These are phyloP conservation scores for Osmoderma eremita DNA, from an alignment of 2,888 invertebrate species.

Conservation along the genomic window DNA sequence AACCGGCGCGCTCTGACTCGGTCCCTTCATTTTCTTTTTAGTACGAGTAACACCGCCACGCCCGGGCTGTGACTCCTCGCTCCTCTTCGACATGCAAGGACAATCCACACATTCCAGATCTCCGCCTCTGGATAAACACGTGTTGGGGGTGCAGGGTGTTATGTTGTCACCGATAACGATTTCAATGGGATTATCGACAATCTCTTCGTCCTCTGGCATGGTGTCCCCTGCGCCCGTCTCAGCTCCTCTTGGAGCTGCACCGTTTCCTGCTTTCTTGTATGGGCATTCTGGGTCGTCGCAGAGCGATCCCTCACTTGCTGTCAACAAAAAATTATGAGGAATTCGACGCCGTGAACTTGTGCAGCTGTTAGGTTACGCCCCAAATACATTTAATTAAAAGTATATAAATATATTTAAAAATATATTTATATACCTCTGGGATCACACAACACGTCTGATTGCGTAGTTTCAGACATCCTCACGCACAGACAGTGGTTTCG, in stretches of 20 bases:
- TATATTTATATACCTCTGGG: too few species aligned
- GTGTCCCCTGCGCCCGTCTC: neutral
- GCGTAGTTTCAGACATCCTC: too few species aligned
- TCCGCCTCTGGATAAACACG: slow-evolving; percentile 43
- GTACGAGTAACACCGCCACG: too few species aligned
- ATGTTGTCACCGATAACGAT: slow-evolving; percentile 13
- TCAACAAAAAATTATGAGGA: too few species aligned
- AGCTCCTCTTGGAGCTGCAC: neutral
- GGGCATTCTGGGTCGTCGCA: slow-evolving; percentile 51
- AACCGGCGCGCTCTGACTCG: slow-evolving; percentile 31
- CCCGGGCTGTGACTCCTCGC: neutral
- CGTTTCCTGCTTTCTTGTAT: slow-evolving; percentile 12
- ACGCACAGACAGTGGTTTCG: too few species aligned
- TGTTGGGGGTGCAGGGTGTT: slow-evolving; percentile 37
- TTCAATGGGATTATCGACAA: slow-evolving; percentile 14
- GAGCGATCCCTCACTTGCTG: too few species aligned
- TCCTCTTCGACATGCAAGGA: neutral
- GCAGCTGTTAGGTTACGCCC: too few species aligned
- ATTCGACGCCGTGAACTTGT: too few species aligned
- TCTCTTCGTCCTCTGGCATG: neutral
- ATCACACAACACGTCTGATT: too few species aligned
- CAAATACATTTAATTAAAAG: too few species aligned
- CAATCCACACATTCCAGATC: slow-evolving; percentile 38
- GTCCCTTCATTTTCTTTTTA: slow-evolving; percentile 18
- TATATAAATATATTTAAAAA: too few species aligned